Evolutionary conservation across 2,113 vertebrate species (phyloP), one percentile per base, ranked within the genome.

Genomic region (Peromyscus maniculatus): DNA sequence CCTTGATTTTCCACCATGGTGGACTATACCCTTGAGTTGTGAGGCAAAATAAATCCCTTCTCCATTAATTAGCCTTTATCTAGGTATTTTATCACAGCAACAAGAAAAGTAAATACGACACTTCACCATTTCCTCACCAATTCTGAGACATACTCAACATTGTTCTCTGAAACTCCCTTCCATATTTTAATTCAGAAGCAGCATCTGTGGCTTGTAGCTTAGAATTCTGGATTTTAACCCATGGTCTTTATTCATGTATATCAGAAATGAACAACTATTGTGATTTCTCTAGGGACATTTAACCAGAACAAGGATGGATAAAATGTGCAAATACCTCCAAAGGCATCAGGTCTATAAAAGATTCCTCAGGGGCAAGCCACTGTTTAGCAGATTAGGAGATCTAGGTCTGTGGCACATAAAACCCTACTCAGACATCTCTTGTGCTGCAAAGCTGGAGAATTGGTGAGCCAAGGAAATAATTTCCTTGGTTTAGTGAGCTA

Each of bases 241-340:
- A 33, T 28, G 36, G 3, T 49, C 78, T 92, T 95, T 92, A 62
- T n/a, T 74, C 22, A 67, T 15, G 1, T 39, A 17, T 39, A 72
- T 74, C 36, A 24, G 28, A 89, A 83, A 55, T 78, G 9, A 91
- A 87, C 22, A 67, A 82, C 72, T 55, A 57, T 62, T 95, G 92
- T 84, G 71, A 78, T n/a, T 91, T 78, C 16, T 87, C 72, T 93
- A 62, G 74, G 72, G 80, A 86, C 43, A 93, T 92, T 59, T 75
- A 91, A 43, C 24, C 36, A 46, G 66, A 52, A 22, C 86, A 89
- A 90, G 90, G 78, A 83, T 15, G 6, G 82, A 31, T 46, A 91
- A 84, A 46, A 79, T 69, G 39, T 2, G 0, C 83, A 93, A 92
- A 69, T 46, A 26, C 24, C 9, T 86, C 15, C 33, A 3, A 12